phyloP scores from a whole-genome alignment of 2,888 invertebrate species.

The Cremastinae sp. region DNA sequence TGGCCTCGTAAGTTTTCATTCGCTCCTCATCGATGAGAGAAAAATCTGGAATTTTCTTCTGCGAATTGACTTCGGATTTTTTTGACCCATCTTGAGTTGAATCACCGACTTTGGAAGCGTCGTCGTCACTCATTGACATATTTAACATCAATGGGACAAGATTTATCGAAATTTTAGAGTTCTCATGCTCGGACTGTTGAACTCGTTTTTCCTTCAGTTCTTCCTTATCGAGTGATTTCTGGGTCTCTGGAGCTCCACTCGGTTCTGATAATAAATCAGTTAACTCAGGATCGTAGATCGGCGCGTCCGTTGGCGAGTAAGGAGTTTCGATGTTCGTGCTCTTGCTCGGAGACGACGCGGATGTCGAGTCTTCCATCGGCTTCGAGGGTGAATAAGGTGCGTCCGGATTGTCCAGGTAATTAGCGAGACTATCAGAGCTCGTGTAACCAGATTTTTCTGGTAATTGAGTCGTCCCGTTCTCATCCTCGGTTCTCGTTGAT shows the following conservation, averaged over 20 bases:
- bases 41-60: not conserved
- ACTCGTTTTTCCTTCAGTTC: slow-evolving; percentile 5
- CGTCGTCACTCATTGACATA: slow-evolving; percentile 23
- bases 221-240: not conserved
- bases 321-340: slow-evolving; percentile 64
- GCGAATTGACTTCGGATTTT: slow-evolving; percentile 31
- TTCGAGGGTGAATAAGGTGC: slow-evolving; percentile 63
- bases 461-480: not conserved
- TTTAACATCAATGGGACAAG: slow-evolving; percentile 31
- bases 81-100: too few species aligned
- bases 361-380: slow-evolving; percentile 55
- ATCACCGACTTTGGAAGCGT: not conserved
- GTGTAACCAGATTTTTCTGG: slow-evolving; percentile 20
- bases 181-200: not conserved
- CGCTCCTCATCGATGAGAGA: not conserved
- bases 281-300: slow-evolving; percentile 67
- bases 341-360: not conserved
- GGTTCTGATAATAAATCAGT: slow-evolving; percentile 12
- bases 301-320: slow-evolving; percentile 73
- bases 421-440: slow-evolving; percentile 17
- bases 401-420: slow-evolving; percentile 41
- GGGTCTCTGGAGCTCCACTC: not conserved
- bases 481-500: not conserved
- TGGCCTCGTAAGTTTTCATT: slow-evolving; percentile 13
- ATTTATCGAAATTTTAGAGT: slow-evolving; percentile 6